phyloP scores from a whole-genome alignment of 2,888 invertebrate species.

The Synanthedon andrenaeformis region DNA sequence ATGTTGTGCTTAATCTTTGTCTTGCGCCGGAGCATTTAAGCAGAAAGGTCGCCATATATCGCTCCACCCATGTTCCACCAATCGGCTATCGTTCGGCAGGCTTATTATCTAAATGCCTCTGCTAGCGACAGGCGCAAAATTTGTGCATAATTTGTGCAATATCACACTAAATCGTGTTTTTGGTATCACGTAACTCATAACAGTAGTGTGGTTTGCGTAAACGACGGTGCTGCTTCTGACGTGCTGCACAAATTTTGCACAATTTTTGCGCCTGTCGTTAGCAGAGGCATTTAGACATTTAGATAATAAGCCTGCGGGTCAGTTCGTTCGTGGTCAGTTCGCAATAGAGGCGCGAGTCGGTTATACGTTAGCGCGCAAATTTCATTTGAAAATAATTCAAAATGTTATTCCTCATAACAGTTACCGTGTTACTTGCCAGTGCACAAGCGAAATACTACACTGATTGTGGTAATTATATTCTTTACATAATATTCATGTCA shows the following conservation, averaged over 20 bases:
- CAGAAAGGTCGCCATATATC: slow-evolving; percentile 45
- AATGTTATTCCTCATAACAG: slow-evolving; percentile 43
- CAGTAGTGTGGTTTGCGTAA: too few relatives aligned
- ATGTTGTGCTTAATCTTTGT: slow-evolving; percentile 34
- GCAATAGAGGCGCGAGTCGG: slow-evolving; percentile 48
- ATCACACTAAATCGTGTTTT: too few relatives aligned
- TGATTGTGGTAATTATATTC: slow-evolving; percentile 42
- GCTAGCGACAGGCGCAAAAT: too few relatives aligned
- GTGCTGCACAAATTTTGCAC: too few relatives aligned
- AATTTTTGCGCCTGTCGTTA: too few relatives aligned
- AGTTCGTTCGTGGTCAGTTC: slow-evolving; percentile 24
- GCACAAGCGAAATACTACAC: slow-evolving; percentile 54
- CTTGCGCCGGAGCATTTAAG: slow-evolving; percentile 50
- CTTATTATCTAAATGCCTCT: too few relatives aligned
- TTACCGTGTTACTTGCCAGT: slow-evolving; percentile 41
- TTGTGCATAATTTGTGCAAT: too few relatives aligned
- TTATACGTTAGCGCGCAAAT: slow-evolving; percentile 51
- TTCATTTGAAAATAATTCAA: slow-evolving; percentile 13
- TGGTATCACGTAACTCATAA: too few relatives aligned
- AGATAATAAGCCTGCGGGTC: too few relatives aligned
- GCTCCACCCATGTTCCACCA: neutral
- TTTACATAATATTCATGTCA: neutral
- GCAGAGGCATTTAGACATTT: too few relatives aligned
- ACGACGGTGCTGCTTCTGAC: too few relatives aligned
- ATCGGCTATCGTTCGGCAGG: slow-evolving; percentile 26